Evolutionary conservation across 2,888 invertebrate species (phyloP).

Genomic region (Steinernema scapterisci): DNA sequence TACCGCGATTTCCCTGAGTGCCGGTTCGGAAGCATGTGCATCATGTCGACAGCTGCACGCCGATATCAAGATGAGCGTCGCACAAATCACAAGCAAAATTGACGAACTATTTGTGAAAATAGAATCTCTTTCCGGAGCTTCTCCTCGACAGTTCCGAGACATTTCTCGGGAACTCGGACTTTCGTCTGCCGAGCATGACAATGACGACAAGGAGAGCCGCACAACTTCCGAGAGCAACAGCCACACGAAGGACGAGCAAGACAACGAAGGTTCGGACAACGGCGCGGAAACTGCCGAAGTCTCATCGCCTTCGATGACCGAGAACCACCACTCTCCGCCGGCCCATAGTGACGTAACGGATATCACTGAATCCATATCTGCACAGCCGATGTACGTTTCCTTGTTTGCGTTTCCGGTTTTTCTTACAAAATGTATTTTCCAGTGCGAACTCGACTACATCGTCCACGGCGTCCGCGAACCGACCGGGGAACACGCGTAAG

Average conservation of each 20-base stretch:
- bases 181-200: constrained; percentile 19
- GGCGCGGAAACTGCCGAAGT: constrained; percentile 1
- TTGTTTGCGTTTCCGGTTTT: not conserved
- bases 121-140: constrained; percentile 20
- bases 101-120: constrained; percentile 36
- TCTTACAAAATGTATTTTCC: not conserved
- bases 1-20: constrained; percentile 28
- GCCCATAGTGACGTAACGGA: constrained; percentile 16
- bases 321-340: constrained; percentile 17
- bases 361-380: not conserved
- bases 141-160: constrained; percentile 13
- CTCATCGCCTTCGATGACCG: constrained; percentile 10
- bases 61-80: constrained; percentile 39
- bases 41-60: constrained; percentile 40
- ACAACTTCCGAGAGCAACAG: constrained; percentile 17
- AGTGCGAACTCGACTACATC: not conserved
- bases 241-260: constrained; percentile 12
- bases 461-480: not conserved
- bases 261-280: constrained; percentile 6
- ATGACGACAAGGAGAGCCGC: constrained; percentile 21
- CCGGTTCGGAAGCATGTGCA: constrained; percentile 31
- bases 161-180: constrained; percentile 24
- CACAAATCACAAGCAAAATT: constrained; percentile 40
- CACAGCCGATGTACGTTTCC: not conserved
- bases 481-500: not conserved